Base-by-base conservation (phyloP, 2,888 invertebrate genomes). In the Phyto melanocephala region DNA sequence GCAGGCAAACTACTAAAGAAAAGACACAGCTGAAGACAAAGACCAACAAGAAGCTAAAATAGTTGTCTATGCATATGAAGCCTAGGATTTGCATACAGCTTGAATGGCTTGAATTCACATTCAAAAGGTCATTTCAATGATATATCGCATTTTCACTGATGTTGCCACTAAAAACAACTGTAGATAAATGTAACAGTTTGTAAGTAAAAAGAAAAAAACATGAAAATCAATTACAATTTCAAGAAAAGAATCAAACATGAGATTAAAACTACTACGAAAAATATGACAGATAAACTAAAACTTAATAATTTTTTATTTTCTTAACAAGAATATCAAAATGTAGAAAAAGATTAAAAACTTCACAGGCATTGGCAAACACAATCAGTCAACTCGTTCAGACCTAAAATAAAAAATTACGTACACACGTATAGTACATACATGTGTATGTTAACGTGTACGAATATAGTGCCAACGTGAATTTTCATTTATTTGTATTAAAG, bases 91-190 rank as follows among this genome's bases (percentile, higher is more conserved):
- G 50, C 22, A 33, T 71, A 65, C 58, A 17, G 62, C 52, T 24
- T 52, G 67, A 24, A 33, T 67, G 79, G 54, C 52, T 60, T 80
- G 72, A 67, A 74, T 60, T 67, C 45, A 45, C 72, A 67, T 60
- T 52, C 17, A 52, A 60, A 72, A 65, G 65, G 72, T 72, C 67
- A 54, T 13, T 62, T 67, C 72, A 62, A 72, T 72, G 62, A 52
- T 13, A 62, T 35, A 60, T 37, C 33, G 70, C 45, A 63, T 56
- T 65, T 60, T 50, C 50, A 58, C 24, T 15, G 15, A 22, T 42
- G 47, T 11, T 45, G 65, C 54, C 45, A 62, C 62, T 11, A 33
- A 62, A 42, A 54, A 13, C 28, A 40, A 42, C 10, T 50, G 33
- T 24, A 22, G 17, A 33, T 37, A 72, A 28, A 50, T 52, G n/a